A percentile compares a stretch with the other conserved stretches of the same genome.
These are phyloP conservation scores for Mergus octosetaceus DNA, from an alignment of 2,797 vertebrate species.

Conservation along the genomic window DNA sequence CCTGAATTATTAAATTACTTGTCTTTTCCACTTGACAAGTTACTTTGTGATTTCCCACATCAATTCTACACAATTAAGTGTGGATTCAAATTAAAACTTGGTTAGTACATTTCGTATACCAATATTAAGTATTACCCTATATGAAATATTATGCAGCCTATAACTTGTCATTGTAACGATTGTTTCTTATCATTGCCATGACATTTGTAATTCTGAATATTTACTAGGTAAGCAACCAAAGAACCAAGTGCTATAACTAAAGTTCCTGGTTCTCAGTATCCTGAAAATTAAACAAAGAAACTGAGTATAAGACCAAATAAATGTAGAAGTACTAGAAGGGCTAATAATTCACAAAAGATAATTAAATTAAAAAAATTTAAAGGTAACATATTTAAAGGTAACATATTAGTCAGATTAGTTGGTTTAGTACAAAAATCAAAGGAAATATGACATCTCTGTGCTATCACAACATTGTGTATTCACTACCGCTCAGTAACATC, in stretches of 20 bases:
- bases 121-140: neutral
- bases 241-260: neutral
- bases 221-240: neutral
- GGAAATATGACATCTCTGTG: neutral
- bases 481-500: neutral
- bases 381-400: neutral
- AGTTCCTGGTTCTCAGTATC: neutral
- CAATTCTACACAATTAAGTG: neutral
- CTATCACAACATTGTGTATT: neutral
- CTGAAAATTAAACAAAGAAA: neutral
- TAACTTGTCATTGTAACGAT: neutral
- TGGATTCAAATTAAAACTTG: constrained; percentile 19
- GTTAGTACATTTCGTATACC: neutral
- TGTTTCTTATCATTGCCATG: neutral
- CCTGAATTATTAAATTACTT: neutral
- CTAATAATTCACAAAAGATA: neutral
- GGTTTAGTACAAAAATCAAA: neutral
- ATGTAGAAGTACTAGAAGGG: neutral
- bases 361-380: neutral
- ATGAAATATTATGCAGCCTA: neutral
- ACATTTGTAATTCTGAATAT: neutral
- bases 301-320: neutral
- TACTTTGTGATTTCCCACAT: neutral
- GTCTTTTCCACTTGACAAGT: neutral
- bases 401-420: neutral